Evolutionary conservation across 1,140 invertebrate species (phyloP), one percentile per base, ranked within the genome.

Genomic region (Leptinotarsa defecta): DNA sequence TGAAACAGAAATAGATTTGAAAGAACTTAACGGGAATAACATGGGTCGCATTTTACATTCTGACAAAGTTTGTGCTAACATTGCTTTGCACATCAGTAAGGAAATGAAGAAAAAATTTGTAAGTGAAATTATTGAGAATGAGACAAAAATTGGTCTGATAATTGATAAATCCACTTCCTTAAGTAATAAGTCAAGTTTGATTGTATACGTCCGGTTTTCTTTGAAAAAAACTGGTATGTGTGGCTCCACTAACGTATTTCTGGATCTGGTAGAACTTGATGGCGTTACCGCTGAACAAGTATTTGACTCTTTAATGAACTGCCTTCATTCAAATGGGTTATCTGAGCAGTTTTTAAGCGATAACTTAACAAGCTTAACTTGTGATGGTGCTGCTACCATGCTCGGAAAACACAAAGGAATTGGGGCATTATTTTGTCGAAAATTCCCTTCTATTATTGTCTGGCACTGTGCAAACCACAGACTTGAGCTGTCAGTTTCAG

Each of bases 381-480:
- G 65, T 68, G 65, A 68, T n/a, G 65, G 65, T 68, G 65, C 20
- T 15, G 13, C 6, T 5, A n/a, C 34, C 17, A 13, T 43, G n/a
- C 34, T 68, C 13, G 65, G 65, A 3, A 68, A 68, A 68, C 22
- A 68, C 22, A 27, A 20, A 27, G 65, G 65, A 13, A 15, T 34
- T 27, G 65, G 20, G 8, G 27, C 17, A n/a, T 17, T 17, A n/a
- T n/a, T 68, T 22, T 11, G 6, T 68, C 13, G 34, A 34, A 68
- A 17, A 34, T 68, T 27, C 27, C 65, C 65, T 17, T 17, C 13
- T n/a, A 24, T 68, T 24, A 27, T 68, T 34, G 15, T 68, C n/a
- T 68, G 65, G 65, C 34, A 68, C 34, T 68, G 65, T 34, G 17
- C 34, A 34, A 68, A 68, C 27, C 65, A 68, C n/a, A 24, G 65